Conservation (phyloP, 1,140 invertebrate species). For the Brachionus rotundiformis region DNA sequence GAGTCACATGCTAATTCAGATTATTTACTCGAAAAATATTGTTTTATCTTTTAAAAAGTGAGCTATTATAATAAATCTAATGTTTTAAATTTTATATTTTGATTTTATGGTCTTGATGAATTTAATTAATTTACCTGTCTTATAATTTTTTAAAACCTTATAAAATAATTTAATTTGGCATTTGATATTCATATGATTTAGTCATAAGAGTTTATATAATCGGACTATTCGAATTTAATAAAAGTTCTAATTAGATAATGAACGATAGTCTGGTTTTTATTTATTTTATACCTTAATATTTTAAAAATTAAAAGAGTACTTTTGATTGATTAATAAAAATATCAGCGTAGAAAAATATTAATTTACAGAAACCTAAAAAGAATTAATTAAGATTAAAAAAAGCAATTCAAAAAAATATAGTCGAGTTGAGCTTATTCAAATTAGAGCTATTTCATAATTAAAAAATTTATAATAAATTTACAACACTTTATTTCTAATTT, state of each 20-base stretch:
- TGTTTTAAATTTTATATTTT: background rate
- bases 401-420: background rate
- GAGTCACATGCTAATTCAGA: background rate
- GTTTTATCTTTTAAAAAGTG: background rate
- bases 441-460: background rate
- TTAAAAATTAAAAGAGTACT: too few species aligned
- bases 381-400: too few species aligned
- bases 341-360: too few species aligned
- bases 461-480: background rate
- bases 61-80: background rate
- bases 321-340: too few species aligned
- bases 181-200: too few species aligned
- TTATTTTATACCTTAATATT: too few species aligned
- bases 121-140: background rate
- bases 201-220: too few species aligned
- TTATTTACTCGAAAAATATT: background rate
- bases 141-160: background rate
- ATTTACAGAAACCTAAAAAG: too few species aligned
- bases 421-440: background rate
- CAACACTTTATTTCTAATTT: background rate
- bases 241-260: too few species aligned
- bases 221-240: too few species aligned
- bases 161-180: too few species aligned
- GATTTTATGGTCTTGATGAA: background rate
- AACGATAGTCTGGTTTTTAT: too few species aligned